Conservation (phyloP, 1,140 invertebrate species). For the Diplogasteroides magnus region DNA sequence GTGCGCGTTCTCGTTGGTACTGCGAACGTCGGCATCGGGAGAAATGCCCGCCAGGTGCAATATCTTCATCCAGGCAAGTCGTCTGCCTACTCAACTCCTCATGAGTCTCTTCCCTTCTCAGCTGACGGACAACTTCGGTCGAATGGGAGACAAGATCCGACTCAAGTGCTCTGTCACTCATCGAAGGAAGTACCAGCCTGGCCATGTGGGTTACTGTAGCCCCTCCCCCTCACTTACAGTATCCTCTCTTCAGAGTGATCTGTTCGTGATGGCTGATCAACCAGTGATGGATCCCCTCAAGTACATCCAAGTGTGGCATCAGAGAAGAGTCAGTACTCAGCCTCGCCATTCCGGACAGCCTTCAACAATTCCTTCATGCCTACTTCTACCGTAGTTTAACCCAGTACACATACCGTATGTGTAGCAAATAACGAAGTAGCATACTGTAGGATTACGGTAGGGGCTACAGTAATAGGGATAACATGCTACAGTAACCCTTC, state of each 20-base stretch:
- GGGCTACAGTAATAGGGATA: background rate
- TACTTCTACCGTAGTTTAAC: background rate
- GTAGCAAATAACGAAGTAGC: no score
- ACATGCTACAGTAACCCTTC: background rate
- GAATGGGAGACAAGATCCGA: conserved; percentile 8
- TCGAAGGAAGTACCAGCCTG: conserved; percentile 9
- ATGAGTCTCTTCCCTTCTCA: no score
- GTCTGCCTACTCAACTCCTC: background rate
- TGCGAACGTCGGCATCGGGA: background rate
- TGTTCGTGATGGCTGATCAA: background rate
- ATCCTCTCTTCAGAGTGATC: background rate
- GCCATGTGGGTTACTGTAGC: background rate
- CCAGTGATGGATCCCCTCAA: background rate
- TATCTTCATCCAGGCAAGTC: background rate
- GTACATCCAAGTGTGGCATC: background rate
- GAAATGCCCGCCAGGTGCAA: background rate
- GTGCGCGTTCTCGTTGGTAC: background rate
- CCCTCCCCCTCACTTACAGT: background rate
- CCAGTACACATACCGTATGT: background rate
- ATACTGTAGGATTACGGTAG: background rate
- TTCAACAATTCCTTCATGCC: background rate
- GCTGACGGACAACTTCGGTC: conserved; percentile 3
- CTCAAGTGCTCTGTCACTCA: conserved; percentile 20
- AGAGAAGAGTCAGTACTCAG: background rate
- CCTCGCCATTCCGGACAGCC: background rate